Evolutionary conservation across 2,113 vertebrate species (phyloP), one percentile per base, ranked within the genome.

Genomic region (Etia nguti): DNA sequence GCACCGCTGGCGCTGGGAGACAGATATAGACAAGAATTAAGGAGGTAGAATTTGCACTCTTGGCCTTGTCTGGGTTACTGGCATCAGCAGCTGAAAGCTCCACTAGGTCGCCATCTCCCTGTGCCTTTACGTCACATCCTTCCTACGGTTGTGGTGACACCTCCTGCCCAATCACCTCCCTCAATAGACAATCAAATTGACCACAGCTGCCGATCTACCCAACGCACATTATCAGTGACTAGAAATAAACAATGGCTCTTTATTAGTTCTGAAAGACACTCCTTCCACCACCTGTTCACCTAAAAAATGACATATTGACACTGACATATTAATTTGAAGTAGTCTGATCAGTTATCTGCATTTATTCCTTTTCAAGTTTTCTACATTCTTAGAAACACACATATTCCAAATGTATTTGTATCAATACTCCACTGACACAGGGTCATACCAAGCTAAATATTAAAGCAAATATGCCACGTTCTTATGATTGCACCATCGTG

Each of bases 11-110:
- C 91, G 79, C 86, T 59, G 75, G 54, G 54, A 85, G 95, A 96
- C 94, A 52, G 88, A 96, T 96, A 94, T 96, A 96, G 96, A 96
- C 86, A 59, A 92, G 91, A 93, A 95, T 93, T 88, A 94, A 92
- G 93, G 89, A 89, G 93, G 83, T 84, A 83, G 80, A 94, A 92
- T 93, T 92, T 86, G 85, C 92, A 80, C 91, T 88, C 85, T 90
- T 93, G 80, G 89, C 91, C 95, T 90, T 89, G 94, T 90, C 90
- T 88, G 87, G 79, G 90, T 96, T 93, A 96, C 88, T 88, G 95
- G 92, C 90, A 91, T 92, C 84, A 89, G 93, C 95, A 96, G 96
- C 95, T 96, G 95, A 95, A 80, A 31, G 88, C 79, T 59, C 86
- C 80, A 36, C 77, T 54, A 56, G 59, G 86, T 88, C 87, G 88